phyloP scores from a whole-genome alignment of 2,113 vertebrate genomes.

The Ranitomeya imitator region DNA sequence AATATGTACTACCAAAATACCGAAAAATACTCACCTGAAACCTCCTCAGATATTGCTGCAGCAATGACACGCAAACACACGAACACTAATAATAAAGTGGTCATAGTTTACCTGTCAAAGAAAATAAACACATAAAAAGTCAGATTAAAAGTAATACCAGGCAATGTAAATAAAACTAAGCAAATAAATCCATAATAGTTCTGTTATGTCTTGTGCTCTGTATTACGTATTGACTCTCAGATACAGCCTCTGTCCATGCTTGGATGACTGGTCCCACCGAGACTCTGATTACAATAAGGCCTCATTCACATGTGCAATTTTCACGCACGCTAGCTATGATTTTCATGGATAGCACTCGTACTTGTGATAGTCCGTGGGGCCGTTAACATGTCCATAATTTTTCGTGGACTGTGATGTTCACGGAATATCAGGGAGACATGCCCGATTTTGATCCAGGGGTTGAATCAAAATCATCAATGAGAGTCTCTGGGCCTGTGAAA shows the following conservation, averaged over 20 bases:
- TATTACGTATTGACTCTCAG: background rate
- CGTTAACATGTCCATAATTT: too few relatives aligned
- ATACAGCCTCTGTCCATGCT: background rate
- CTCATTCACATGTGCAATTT: too few relatives aligned
- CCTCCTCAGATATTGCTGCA: slow-evolving; percentile 72
- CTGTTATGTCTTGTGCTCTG: background rate
- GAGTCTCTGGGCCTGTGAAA: too few relatives aligned
- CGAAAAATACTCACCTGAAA: slow-evolving; percentile 69
- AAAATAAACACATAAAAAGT: background rate
- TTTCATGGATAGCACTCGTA: too few relatives aligned
- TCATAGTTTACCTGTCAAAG: slow-evolving; percentile 83
- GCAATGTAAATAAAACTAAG: background rate
- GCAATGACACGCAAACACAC: slow-evolving; percentile 76
- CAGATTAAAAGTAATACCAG: background rate
- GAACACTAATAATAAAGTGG: slow-evolving; percentile 78
- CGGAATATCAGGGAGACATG: too few relatives aligned
- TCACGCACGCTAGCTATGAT: too few relatives aligned
- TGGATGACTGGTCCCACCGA: background rate
- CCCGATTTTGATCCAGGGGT: too few relatives aligned
- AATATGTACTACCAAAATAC: too few relatives aligned
- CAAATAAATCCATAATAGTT: background rate
- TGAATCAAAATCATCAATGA: too few relatives aligned
- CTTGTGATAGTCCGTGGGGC: too few relatives aligned
- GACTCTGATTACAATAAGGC: background rate
- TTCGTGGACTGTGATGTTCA: too few relatives aligned